A percentile compares a stretch with the other conserved stretches of the same genome.
phyloP scores from a whole-genome alignment of 1,140 invertebrate genomes.

The Drosophila pectinifera region DNA sequence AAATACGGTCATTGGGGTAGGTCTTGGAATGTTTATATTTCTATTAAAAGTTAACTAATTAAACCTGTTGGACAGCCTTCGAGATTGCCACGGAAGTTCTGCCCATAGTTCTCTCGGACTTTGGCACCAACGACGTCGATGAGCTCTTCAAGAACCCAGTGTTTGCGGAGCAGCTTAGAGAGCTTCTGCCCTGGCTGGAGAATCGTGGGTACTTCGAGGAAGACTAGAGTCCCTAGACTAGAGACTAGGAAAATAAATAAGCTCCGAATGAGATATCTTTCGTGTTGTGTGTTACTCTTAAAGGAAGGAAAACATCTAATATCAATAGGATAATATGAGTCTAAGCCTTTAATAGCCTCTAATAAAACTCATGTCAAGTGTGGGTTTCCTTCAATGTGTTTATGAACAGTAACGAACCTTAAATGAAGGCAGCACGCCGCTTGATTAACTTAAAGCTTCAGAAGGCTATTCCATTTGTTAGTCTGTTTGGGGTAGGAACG shows the following conservation, averaged over 20 bases:
- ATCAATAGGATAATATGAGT: no score
- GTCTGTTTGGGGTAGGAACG: neutral
- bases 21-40: neutral
- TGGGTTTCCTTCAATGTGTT: no score
- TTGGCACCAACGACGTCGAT: slow-evolving; percentile 19
- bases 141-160: slow-evolving; percentile 43
- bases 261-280: neutral
- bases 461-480: slow-evolving; percentile 1
- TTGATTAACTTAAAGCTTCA: neutral
- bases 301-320: neutral
- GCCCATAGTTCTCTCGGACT: slow-evolving; percentile 48
- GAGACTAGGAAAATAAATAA: neutral
- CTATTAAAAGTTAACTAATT: neutral
- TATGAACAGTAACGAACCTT: neutral
- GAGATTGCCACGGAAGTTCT: slow-evolving; percentile 53
- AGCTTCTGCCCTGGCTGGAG: slow-evolving; percentile 67
- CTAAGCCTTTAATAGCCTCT: no score
- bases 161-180: slow-evolving; percentile 43
- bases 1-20: slow-evolving; percentile 59
- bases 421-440: neutral
- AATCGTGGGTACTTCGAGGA: slow-evolving; percentile 67
- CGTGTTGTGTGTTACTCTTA: neutral
- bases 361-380: no score
- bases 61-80: slow-evolving; percentile 22
- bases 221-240: slow-evolving; percentile 12